A percentile compares a stretch with the other conserved stretches of the same genome.
Evolutionary conservation across 2,113 vertebrate genomes (phyloP).

Genomic region (Emydura subglobosa): DNA sequence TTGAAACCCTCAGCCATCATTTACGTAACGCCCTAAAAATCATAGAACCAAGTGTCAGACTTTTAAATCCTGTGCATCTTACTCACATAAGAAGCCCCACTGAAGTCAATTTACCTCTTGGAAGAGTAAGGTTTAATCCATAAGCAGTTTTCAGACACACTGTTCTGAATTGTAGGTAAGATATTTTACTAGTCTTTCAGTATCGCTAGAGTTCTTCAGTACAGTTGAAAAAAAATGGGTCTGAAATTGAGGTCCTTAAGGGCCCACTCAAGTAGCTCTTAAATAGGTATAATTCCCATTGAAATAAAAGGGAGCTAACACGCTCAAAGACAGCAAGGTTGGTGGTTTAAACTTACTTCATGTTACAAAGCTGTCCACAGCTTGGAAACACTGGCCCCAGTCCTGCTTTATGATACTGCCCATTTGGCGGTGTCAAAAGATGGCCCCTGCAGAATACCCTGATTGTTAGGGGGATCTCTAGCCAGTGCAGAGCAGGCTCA

Average conservation of each 20-base stretch:
- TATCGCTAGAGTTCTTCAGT: background rate
- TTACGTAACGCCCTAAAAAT: background rate
- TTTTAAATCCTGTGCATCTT: background rate
- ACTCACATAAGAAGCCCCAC: background rate
- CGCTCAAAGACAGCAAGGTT: background rate
- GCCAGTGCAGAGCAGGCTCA: background rate
- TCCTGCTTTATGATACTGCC: background rate
- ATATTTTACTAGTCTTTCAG: background rate
- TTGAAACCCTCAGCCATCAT: background rate
- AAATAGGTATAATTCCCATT: background rate
- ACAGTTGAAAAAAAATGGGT: background rate
- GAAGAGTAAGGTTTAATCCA: background rate
- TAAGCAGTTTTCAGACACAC: background rate
- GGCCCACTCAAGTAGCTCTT: background rate
- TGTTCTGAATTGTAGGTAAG: background rate
- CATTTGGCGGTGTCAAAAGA: background rate
- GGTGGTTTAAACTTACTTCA: background rate
- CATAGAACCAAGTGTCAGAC: background rate
- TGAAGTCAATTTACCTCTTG: background rate
- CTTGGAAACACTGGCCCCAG: background rate
- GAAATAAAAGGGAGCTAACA: background rate
- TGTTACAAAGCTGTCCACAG: slow-evolving; percentile 19
- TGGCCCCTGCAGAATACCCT: background rate
- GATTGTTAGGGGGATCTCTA: background rate
- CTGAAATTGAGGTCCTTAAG: background rate